Conservation (phyloP, 2,113 vertebrate genomes). For the Canis aureus region DNA sequence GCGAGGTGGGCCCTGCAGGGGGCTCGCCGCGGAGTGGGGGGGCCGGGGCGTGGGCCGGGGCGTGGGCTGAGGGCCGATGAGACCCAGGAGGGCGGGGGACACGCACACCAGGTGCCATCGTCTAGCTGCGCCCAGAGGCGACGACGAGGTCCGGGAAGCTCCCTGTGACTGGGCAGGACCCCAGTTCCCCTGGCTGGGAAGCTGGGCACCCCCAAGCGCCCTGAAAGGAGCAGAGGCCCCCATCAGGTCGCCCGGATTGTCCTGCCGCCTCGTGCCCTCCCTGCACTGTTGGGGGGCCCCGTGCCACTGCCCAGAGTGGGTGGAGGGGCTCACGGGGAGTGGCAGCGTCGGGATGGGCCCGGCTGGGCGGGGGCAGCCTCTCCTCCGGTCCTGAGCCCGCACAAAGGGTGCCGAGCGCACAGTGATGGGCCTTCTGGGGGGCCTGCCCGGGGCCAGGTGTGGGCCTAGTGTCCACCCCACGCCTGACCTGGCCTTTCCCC, state of each 20-base stretch:
- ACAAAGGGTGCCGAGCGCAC: not conserved
- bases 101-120: too few species aligned
- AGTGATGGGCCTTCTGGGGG: accelerated
- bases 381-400: not conserved
- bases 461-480: not conserved
- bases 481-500: not conserved
- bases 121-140: accelerated
- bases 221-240: not conserved
- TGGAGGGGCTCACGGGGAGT: too few species aligned
- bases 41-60: not conserved
- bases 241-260: too few species aligned
- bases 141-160: not conserved
- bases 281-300: not conserved
- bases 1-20: not conserved
- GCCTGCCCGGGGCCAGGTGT: too few species aligned
- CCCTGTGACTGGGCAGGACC: not conserved
- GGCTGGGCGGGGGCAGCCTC: not conserved
- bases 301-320: not conserved
- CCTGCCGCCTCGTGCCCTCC: not conserved
- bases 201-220: accelerated
- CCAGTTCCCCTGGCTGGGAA: not conserved
- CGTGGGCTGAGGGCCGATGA: too few species aligned
- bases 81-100: not conserved
- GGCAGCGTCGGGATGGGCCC: too few species aligned
- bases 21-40: not conserved